Conservation (phyloP, 2,888 invertebrate genomes). For the Archips xylosteana region DNA sequence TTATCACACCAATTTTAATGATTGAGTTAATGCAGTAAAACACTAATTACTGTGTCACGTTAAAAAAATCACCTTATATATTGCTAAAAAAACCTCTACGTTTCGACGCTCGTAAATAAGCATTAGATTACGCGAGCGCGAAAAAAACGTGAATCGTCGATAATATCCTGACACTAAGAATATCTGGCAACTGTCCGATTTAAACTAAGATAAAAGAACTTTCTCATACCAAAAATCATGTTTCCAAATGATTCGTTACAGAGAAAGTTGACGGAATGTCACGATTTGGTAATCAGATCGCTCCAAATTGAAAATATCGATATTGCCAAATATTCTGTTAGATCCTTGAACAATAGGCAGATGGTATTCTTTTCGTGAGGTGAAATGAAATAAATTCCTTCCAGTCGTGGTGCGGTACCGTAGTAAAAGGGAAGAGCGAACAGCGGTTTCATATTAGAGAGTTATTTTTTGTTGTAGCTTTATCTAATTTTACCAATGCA, state of each 20-base stretch:
- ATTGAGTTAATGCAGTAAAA: too few species aligned
- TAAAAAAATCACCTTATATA: too few species aligned
- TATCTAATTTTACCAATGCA: too few species aligned
- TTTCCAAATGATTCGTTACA: constrained; percentile 40
- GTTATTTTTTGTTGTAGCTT: neutral
- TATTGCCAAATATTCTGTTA: constrained; percentile 46
- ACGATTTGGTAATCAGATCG: constrained; percentile 44
- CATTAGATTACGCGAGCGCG: neutral
- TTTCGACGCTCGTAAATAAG: neutral
- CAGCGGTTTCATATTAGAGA: neutral
- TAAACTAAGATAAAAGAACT: constrained; percentile 35
- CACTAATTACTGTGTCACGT: too few species aligned
- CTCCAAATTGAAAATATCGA: constrained; percentile 39
- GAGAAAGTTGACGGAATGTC: constrained; percentile 48
- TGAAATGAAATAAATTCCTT: constrained; percentile 50
- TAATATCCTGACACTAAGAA: neutral
- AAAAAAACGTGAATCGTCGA: neutral
- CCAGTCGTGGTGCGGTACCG: constrained; percentile 47
- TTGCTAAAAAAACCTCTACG: too few species aligned
- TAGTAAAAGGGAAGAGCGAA: constrained; percentile 31
- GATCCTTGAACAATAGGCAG: constrained; percentile 45
- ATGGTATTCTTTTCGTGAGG: constrained; percentile 43
- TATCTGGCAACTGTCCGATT: constrained; percentile 32
- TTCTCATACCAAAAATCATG: constrained; percentile 37
- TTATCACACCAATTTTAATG: too few species aligned